Conservation (phyloP, 2,113 vertebrate genomes). For the Istiophorus platypterus region DNA sequence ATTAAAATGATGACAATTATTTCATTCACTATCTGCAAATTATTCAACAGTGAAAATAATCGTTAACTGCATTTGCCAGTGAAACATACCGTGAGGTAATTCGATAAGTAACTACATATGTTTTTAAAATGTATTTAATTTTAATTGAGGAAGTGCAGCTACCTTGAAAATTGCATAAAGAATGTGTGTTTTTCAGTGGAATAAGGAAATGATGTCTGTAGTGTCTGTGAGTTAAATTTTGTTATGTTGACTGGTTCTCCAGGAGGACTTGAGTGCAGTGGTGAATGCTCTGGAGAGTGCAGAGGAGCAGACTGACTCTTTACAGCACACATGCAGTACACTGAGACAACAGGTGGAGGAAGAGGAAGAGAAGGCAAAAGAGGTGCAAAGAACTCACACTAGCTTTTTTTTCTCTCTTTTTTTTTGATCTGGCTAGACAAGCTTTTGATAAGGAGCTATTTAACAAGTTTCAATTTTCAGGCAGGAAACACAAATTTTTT, state of each 20-base stretch:
- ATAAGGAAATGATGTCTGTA: neutral
- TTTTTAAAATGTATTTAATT: too few relatives aligned
- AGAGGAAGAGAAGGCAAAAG: slow-evolving; percentile 73
- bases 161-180: neutral
- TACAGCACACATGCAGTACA: slow-evolving; percentile 65
- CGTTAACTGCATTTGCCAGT: neutral
- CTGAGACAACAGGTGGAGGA: slow-evolving; percentile 72
- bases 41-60: too few relatives aligned
- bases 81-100: neutral
- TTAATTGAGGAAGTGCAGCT: neutral
- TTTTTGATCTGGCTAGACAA: neutral
- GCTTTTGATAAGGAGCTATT: neutral
- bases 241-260: slow-evolving; percentile 25
- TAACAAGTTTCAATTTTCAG: neutral
- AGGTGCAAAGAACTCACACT: slow-evolving; percentile 69
- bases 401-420: neutral
- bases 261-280: slow-evolving; percentile 71
- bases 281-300: slow-evolving; percentile 69
- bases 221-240: neutral
- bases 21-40: too few relatives aligned
- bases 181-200: neutral
- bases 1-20: too few relatives aligned
- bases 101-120: neutral
- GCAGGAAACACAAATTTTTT: neutral
- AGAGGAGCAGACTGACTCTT: slow-evolving; percentile 55